These are phyloP conservation scores for Eremobia ochroleuca DNA, from an alignment of 2,888 invertebrate genomes.

Conservation along the genomic window DNA sequence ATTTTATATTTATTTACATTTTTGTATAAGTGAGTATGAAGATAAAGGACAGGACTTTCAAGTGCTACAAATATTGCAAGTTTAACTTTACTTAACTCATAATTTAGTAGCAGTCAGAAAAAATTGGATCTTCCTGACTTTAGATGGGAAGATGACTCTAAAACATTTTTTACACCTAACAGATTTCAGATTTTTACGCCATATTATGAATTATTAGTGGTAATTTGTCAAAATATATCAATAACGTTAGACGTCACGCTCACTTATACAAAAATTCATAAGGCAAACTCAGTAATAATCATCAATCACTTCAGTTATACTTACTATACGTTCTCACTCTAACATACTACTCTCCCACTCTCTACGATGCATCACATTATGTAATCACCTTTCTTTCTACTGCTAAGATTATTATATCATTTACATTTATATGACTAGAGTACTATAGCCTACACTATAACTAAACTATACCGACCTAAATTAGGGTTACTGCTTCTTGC, in stretches of 20 bases:
- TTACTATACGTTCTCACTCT: slow-evolving; percentile 60
- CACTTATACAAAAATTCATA: slow-evolving; percentile 74
- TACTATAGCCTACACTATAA: slow-evolving; percentile 66
- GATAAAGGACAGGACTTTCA: not conserved
- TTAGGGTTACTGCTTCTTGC: slow-evolving; percentile 35
- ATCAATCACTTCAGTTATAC: slow-evolving; percentile 63
- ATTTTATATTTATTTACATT: slow-evolving; percentile 53
- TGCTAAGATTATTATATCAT: slow-evolving; percentile 74
- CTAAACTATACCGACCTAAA: slow-evolving; percentile 59
- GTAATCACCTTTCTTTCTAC: slow-evolving; percentile 83
- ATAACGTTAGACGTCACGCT: slow-evolving; percentile 47
- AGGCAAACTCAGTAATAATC: slow-evolving; percentile 72
- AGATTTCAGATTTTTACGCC: not conserved
- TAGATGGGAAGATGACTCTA: not conserved
- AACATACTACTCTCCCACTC: slow-evolving; percentile 64
- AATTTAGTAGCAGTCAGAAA: not conserved
- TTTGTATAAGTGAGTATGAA: slow-evolving; percentile 65
- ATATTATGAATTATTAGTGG: slow-evolving; percentile 34
- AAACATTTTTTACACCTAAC: not conserved
- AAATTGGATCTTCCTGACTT: not conserved
- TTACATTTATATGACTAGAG: slow-evolving; percentile 71
- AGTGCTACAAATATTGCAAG: not conserved
- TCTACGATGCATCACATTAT: slow-evolving; percentile 83
- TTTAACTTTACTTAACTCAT: not conserved
- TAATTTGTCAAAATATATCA: slow-evolving; percentile 53